A percentile compares a stretch with the other conserved stretches of the same genome.
Conservation (phyloP, 2,797 vertebrate species). For the Manis javanica region DNA sequence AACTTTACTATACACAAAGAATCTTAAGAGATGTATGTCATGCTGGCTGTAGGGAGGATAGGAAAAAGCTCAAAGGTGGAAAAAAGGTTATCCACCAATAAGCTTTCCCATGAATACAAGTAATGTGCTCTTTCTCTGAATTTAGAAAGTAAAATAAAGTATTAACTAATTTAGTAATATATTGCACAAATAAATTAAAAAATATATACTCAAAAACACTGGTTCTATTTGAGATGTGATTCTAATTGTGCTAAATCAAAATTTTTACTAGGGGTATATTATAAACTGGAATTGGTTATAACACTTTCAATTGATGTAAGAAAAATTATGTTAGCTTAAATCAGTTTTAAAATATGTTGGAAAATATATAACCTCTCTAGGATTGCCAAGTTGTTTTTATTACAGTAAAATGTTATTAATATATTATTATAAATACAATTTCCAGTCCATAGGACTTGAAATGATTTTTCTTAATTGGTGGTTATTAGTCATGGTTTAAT, state of each 20-base stretch:
- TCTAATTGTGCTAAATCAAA: conserved; percentile 54
- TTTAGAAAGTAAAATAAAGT: conserved; percentile 61
- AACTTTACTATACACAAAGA: conserved; percentile 83
- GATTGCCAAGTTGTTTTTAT: conserved; percentile 38
- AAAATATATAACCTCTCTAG: conserved; percentile 11
- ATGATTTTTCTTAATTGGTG: conserved; percentile 37
- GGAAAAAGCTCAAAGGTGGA: conserved; percentile 58
- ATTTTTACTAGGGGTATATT: conserved; percentile 55
- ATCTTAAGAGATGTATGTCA: conserved; percentile 78
- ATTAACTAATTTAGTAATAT: conserved; percentile 71
- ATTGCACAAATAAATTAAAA: conserved; percentile 78
- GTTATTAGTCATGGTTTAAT: conserved; percentile 18
- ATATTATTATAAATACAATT: conserved; percentile 29
- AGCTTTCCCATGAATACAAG: conserved; percentile 6
- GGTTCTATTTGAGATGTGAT: conserved; percentile 62
- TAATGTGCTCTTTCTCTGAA: conserved; percentile 72
- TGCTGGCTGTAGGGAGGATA: conserved; percentile 47
- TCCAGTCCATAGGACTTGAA: conserved; percentile 35
- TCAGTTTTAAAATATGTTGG: conserved; percentile 55
- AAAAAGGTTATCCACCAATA: conserved; percentile 30
- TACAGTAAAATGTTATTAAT: conserved; percentile 36
- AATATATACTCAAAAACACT: conserved; percentile 67
- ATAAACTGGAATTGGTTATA: conserved; percentile 43
- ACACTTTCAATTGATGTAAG: conserved; percentile 42
- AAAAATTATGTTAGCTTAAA: conserved; percentile 59